Evolutionary conservation across 2,113 vertebrate species (phyloP).

Genomic region (Acrocephalus kingi): DNA sequence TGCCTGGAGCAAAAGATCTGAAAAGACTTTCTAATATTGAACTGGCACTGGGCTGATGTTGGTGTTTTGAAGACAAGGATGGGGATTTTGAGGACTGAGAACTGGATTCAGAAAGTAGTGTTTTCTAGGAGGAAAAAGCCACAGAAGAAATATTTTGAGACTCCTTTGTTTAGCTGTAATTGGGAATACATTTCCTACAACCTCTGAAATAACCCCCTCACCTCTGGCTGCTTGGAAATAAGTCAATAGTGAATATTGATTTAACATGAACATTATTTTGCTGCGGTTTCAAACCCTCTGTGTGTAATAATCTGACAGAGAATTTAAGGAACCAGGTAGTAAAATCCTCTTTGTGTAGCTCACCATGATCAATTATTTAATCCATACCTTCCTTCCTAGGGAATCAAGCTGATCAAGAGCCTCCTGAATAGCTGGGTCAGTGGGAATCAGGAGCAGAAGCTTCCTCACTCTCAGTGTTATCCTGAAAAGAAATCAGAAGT

Average conservation of each 20-base stretch:
- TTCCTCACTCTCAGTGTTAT: slow-evolving; percentile 95
- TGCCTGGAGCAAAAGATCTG: slow-evolving; percentile 94
- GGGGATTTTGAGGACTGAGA: slow-evolving; percentile 94
- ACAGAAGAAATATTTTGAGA: not conserved
- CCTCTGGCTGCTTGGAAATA: not conserved
- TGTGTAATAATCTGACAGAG: not conserved
- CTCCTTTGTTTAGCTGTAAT: not conserved
- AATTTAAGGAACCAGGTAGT: not conserved
- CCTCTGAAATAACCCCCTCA: not conserved
- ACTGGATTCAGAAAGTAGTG: slow-evolving; percentile 86
- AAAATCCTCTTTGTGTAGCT: not conserved
- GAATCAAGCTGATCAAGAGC: slow-evolving; percentile 90
- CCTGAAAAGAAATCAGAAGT: slow-evolving; percentile 72
- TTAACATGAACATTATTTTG: not conserved
- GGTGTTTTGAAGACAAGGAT: slow-evolving; percentile 93
- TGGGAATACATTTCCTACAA: not conserved
- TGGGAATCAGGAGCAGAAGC: slow-evolving; percentile 93
- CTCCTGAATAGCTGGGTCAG: slow-evolving; percentile 97
- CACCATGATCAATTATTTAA: not conserved
- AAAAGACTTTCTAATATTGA: slow-evolving; percentile 96
- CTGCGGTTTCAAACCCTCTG: not conserved
- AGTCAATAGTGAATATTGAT: not conserved
- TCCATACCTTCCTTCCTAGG: slow-evolving; percentile 81
- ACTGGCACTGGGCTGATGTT: slow-evolving; percentile 94
- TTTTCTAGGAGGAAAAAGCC: slow-evolving; percentile 81